phyloP scores from a whole-genome alignment of 2,113 vertebrate species.

The Colaptes auratus region DNA sequence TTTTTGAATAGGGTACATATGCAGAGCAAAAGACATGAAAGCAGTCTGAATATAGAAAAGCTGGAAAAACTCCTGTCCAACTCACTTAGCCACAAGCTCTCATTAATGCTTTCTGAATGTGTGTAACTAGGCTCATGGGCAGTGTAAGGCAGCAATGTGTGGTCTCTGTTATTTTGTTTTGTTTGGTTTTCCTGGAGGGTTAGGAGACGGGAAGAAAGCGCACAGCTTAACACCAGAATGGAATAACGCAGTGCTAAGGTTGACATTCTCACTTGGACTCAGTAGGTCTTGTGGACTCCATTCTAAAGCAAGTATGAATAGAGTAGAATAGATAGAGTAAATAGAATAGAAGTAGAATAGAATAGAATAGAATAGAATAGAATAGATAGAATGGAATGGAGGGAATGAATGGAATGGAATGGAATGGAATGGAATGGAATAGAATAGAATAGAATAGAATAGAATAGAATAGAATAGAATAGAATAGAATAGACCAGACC shows the following conservation, averaged over 20 bases:
- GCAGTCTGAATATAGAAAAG: not conserved
- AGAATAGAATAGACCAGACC: too few relatives aligned
- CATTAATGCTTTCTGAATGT: not conserved
- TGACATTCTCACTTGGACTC: not conserved
- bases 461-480: too few relatives aligned
- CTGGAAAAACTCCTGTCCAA: not conserved
- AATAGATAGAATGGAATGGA: too few relatives aligned
- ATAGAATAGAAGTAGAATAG: too few relatives aligned
- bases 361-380: too few relatives aligned
- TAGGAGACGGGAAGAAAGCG: not conserved
- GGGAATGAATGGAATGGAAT: too few relatives aligned
- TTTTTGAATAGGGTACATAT: constrained; percentile 28
- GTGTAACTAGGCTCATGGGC: not conserved
- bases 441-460: too few relatives aligned
- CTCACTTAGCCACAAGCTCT: not conserved
- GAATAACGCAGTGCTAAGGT: not conserved
- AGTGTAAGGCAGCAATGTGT: not conserved
- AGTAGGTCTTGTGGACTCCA: not conserved
- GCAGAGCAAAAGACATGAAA: constrained; percentile 32
- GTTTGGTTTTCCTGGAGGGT: not conserved
- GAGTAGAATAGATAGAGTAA: too few relatives aligned
- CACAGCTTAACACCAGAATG: not conserved
- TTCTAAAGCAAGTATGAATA: not conserved
- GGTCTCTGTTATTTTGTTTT: not conserved
- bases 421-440: too few relatives aligned